Conservation (phyloP, 2,797 vertebrate species). For the Petrocephalus sullivani region DNA sequence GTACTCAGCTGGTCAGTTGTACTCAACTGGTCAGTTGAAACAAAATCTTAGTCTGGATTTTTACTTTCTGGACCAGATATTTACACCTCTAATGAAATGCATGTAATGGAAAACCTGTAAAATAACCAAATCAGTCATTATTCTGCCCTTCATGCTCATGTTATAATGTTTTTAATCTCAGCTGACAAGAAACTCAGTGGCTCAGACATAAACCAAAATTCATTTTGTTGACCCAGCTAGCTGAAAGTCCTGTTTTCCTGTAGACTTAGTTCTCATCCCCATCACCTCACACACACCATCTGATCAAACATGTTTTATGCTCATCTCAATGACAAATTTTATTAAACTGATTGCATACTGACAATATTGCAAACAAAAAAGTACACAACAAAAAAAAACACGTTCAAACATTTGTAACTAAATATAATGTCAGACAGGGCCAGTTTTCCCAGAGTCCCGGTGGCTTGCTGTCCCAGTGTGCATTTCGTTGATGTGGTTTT, state of each 20-base stretch:
- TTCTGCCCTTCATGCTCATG: background rate
- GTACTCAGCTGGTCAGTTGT: no score
- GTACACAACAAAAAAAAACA: constrained; percentile 54
- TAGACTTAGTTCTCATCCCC: background rate
- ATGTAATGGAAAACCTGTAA: background rate
- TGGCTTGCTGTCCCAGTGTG: constrained; percentile 47
- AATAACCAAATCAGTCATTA: background rate
- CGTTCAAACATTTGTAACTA: constrained; percentile 56
- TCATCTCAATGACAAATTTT: constrained; percentile 59
- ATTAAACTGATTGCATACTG: constrained; percentile 58
- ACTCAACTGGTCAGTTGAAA: no score
- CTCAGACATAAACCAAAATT: constrained; percentile 13
- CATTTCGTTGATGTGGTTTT: constrained; percentile 43
- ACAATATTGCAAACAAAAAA: constrained; percentile 60
- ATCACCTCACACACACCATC: background rate
- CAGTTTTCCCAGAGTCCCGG: constrained; percentile 47
- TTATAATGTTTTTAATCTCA: background rate
- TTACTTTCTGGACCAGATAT: no score
- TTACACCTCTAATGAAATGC: background rate
- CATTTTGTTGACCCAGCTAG: constrained; percentile 1
- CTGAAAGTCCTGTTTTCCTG: background rate
- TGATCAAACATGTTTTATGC: background rate
- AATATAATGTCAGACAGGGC: constrained; percentile 41
- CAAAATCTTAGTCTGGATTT: no score
- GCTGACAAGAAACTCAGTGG: background rate